phyloP scores from a whole-genome alignment of 2,888 invertebrate species.

The Therioaphis trifolii region DNA sequence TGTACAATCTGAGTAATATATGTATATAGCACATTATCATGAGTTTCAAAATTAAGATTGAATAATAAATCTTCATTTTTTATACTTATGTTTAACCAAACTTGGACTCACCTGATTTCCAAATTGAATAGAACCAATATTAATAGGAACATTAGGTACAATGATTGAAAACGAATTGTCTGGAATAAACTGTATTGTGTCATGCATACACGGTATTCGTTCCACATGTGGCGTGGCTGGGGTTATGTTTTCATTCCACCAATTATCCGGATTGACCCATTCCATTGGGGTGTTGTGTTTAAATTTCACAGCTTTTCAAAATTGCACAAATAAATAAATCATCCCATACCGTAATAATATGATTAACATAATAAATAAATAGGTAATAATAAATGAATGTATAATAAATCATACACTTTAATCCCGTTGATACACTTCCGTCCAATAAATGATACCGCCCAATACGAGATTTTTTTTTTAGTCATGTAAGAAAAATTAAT shows the following conservation, averaged over 20 bases:
- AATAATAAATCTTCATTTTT: too few species aligned
- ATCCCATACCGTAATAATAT: too few species aligned
- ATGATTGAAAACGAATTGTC: conserved; percentile 63
- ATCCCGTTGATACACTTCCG: too few species aligned
- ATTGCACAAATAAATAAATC: not conserved
- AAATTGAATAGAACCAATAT: conserved; percentile 28
- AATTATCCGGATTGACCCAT: conserved; percentile 65
- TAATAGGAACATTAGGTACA: conserved; percentile 59
- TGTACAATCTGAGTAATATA: too few species aligned
- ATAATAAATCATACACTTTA: too few species aligned
- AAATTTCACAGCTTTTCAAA: conserved; percentile 63
- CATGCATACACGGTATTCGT: conserved; percentile 65
- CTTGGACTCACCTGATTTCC: conserved; percentile 49
- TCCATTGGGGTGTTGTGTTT: conserved; percentile 53
- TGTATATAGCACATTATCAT: too few species aligned
- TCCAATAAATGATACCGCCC: too few species aligned
- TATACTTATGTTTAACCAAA: too few species aligned
- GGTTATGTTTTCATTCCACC: conserved; percentile 60
- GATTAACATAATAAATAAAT: not conserved
- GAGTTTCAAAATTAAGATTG: too few species aligned
- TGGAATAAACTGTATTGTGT: conserved; percentile 63
- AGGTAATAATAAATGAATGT: too few species aligned
- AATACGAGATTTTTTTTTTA: too few species aligned
- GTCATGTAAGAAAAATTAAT: too few species aligned
- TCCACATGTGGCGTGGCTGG: conserved; percentile 65